A percentile compares a stretch with the other conserved stretches of the same genome.
Evolutionary conservation across 2,888 invertebrate genomes (phyloP).

Genomic region (Drosophila peninsularis): DNA sequence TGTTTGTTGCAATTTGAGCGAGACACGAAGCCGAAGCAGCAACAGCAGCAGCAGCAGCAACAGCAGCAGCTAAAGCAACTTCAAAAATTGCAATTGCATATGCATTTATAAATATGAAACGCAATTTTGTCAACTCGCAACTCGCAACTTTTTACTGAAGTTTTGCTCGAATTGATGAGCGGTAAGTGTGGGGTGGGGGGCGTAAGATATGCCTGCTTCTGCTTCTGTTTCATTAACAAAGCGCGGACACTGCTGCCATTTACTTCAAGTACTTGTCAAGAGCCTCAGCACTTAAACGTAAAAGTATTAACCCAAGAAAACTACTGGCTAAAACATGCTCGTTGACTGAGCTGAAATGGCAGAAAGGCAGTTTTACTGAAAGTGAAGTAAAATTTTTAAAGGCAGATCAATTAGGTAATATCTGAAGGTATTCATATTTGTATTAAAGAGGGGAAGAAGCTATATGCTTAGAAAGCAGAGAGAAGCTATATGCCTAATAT

Average conservation of each 20-base stretch:
- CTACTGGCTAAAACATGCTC: not conserved
- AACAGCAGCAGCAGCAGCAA: conserved; percentile 16
- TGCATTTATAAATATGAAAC: conserved; percentile 77
- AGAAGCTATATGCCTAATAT: too few species aligned
- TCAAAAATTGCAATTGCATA: conserved; percentile 61
- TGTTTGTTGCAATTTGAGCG: conserved; percentile 76
- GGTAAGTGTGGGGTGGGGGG: not conserved
- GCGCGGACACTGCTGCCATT: conserved; percentile 20
- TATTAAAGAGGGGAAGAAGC: too few species aligned
- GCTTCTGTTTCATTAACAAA: conserved; percentile 42
- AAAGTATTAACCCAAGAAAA: conserved; percentile 22
- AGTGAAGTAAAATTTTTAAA: too few species aligned
- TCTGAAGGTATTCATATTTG: too few species aligned
- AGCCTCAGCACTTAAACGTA: not conserved
- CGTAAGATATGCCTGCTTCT: not conserved
- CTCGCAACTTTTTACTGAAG: conserved; percentile 26
- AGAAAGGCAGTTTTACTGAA: too few species aligned
- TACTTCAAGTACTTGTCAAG: conserved; percentile 8
- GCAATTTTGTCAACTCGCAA: conserved; percentile 63
- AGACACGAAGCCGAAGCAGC: conserved; percentile 43
- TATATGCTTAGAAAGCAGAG: too few species aligned
- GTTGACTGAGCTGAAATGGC: too few species aligned
- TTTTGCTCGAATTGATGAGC: conserved; percentile 30
- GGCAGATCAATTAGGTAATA: too few species aligned
- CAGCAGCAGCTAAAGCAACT: conserved; percentile 31